phyloP scores from a whole-genome alignment of 2,888 invertebrate species.

The Dryococelus australis region DNA sequence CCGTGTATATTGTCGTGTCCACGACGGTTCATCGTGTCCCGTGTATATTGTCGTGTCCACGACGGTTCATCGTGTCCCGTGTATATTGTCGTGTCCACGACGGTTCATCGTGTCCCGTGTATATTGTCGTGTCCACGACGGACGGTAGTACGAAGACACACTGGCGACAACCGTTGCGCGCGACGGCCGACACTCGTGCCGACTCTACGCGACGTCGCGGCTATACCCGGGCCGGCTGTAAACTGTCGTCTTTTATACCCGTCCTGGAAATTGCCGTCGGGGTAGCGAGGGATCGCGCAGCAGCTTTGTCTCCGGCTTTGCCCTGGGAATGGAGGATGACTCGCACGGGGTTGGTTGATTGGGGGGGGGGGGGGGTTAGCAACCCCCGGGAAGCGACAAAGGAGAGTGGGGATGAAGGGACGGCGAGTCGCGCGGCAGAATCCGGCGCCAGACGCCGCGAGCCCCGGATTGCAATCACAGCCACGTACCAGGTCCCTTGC shows the following conservation, averaged over 20 bases:
- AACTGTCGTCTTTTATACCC: neutral
- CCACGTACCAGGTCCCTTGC: neutral
- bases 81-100: too few species aligned
- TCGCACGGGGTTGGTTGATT: too few species aligned
- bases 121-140: too few species aligned
- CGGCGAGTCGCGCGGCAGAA: neutral
- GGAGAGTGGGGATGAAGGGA: neutral
- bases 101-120: too few species aligned
- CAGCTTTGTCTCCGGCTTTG: conserved; percentile 16
- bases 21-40: too few species aligned
- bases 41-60: too few species aligned
- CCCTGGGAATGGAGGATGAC: neutral
- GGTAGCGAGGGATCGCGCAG: neutral
- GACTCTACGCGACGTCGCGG: neutral
- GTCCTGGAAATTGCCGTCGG: neutral
- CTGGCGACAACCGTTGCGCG: neutral
- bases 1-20: too few species aligned
- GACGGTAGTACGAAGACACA: too few species aligned
- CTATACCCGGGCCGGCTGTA: conserved; percentile 1
- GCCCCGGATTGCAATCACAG: neutral
- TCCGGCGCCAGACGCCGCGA: neutral
- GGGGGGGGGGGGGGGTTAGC: too few species aligned
- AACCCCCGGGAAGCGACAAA: too few species aligned
- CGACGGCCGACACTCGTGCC: neutral
- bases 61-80: too few species aligned